Evolutionary conservation across 2,797 vertebrate species (phyloP).

Genomic region (Bothrops alternatus): DNA sequence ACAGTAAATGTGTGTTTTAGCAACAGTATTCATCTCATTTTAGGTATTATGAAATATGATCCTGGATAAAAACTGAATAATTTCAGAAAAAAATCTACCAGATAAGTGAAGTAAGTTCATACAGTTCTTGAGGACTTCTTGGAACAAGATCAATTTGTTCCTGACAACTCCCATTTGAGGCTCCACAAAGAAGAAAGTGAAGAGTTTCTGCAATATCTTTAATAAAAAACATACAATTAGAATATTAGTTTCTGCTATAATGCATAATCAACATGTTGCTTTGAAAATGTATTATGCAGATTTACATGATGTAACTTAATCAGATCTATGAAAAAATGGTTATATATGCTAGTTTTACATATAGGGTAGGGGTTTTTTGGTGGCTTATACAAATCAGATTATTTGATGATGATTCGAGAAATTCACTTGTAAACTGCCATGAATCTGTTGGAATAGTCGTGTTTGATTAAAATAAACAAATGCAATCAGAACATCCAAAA

Average conservation of each 20-base stretch:
- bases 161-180: constrained; percentile 96
- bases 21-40: constrained; percentile 17
- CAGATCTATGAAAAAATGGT: background rate
- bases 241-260: background rate
- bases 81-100: constrained; percentile 76
- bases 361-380: background rate
- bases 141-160: constrained; percentile 98
- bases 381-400: background rate
- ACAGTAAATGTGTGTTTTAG: background rate
- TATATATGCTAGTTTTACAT: background rate
- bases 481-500: background rate
- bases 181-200: constrained; percentile 95
- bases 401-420: background rate
- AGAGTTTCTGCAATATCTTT: constrained; percentile 98
- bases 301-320: background rate
- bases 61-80: background rate
- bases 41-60: background rate
- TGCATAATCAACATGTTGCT: background rate
- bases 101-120: constrained; percentile 98
- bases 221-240: constrained; percentile 31
- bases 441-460: background rate
- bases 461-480: background rate
- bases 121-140: constrained; percentile 96
- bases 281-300: background rate
- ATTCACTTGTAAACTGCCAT: background rate